phyloP scores from a whole-genome alignment of 2,888 invertebrate genomes.

The Cerceris ruficornis region DNA sequence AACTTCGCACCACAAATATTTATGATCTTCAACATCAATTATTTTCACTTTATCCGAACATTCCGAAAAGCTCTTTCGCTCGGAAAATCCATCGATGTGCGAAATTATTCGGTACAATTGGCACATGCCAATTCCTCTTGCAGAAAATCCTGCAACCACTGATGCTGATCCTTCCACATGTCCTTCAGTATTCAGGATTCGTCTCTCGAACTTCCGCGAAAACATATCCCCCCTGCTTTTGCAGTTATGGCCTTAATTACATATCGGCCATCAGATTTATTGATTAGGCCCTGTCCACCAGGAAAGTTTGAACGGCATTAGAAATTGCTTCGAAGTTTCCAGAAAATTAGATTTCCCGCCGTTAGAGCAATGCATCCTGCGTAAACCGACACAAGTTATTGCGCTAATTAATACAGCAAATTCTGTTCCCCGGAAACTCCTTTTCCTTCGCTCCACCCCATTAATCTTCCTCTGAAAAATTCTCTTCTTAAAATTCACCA shows the following conservation, averaged over 20 bases:
- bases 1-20: too few species aligned
- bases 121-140: background rate
- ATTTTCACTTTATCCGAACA: too few species aligned
- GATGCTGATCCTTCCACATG: background rate
- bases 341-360: conserved; percentile 4
- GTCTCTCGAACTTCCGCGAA: background rate
- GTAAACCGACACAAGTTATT: background rate
- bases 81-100: background rate
- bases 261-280: conserved; percentile 29
- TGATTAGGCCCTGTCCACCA: background rate
- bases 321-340: background rate
- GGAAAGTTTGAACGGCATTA: background rate
- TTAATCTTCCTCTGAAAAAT: too few species aligned
- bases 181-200: background rate
- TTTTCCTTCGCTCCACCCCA: too few species aligned
- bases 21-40: too few species aligned
- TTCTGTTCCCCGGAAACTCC: too few species aligned
- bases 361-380: background rate
- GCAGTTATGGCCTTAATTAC: conserved; percentile 10
- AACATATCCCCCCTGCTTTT: background rate
- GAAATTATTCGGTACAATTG: background rate
- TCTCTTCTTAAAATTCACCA: too few species aligned
- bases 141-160: background rate
- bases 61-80: background rate
- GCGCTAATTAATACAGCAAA: too few species aligned